A percentile compares a stretch with the other conserved stretches of the same genome.
Evolutionary conservation across 2,888 invertebrate genomes (phyloP).

Genomic region (Dorcus parallelipipedus): DNA sequence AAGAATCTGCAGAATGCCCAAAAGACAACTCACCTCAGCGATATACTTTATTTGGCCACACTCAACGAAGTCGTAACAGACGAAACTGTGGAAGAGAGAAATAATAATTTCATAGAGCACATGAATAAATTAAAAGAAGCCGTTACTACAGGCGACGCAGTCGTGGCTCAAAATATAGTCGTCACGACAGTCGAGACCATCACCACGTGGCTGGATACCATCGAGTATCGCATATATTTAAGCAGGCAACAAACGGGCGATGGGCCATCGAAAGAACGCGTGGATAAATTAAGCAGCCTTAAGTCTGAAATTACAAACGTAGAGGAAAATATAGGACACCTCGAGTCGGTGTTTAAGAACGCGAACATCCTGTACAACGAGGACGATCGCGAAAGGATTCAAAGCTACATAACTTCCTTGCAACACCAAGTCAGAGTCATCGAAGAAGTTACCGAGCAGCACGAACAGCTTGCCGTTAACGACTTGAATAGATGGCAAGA

Average conservation of each 20-base stretch:
- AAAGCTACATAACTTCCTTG: conserved; percentile 57
- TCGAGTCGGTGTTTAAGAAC: conserved; percentile 57
- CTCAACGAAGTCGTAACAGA: conserved; percentile 56
- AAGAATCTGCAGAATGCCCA: conserved; percentile 55
- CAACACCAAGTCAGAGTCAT: conserved; percentile 69
- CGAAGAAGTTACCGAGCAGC: conserved; percentile 62
- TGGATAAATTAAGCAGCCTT: conserved; percentile 60
- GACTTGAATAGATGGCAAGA: conserved; percentile 68
- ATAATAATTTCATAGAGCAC: conserved; percentile 60
- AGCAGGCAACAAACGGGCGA: conserved; percentile 57
- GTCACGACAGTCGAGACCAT: conserved; percentile 76
- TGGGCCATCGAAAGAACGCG: conserved; percentile 58
- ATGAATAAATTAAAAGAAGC: conserved; percentile 58
- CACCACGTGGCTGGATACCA: conserved; percentile 80
- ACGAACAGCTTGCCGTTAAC: conserved; percentile 56
- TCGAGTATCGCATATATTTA: conserved; percentile 73
- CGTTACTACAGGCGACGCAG: conserved; percentile 56
- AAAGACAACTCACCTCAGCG: conserved; percentile 57
- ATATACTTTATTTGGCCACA: conserved; percentile 61
- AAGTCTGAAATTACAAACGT: conserved; percentile 65
- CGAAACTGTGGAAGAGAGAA: conserved; percentile 54
- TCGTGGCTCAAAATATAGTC: conserved; percentile 64
- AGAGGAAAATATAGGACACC: conserved; percentile 62
- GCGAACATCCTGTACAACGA: conserved; percentile 51
- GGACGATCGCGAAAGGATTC: conserved; percentile 50